Percentiles rank a stretch among this genome's conserved stretches.
Conservation (phyloP, 2,113 vertebrate genomes). For the Ovibos moschatus region DNA sequence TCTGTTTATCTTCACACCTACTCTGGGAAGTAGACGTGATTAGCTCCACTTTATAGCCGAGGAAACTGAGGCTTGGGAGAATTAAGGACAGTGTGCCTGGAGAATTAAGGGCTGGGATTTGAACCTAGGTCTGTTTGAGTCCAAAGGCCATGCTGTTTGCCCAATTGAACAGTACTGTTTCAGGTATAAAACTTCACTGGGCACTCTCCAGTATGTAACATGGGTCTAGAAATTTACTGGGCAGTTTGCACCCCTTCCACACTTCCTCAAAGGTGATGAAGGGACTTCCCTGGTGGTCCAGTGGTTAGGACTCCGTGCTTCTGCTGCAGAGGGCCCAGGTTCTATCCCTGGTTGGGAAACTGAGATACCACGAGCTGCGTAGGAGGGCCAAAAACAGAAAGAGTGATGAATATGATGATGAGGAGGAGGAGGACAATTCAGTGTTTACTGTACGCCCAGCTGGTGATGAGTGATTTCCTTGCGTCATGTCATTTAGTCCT, state of each 20-base stretch:
- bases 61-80: neutral
- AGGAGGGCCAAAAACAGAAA: neutral
- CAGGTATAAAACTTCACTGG: neutral
- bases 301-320: neutral
- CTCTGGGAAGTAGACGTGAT: rapidly evolving
- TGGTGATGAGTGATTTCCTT: neutral
- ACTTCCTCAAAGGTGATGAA: no score
- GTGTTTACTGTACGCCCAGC: neutral
- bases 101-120: neutral
- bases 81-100: rapidly evolving
- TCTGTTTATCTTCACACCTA: neutral
- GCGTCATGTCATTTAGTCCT: rapidly evolving
- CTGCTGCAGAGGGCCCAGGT: neutral
- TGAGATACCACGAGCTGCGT: neutral
- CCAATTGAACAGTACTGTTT: rapidly evolving
- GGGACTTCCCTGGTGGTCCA: neutral
- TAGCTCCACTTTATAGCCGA: neutral
- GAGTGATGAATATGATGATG: neutral
- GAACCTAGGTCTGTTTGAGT: neutral
- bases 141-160: neutral
- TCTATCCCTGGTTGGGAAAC: neutral
- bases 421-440: rapidly evolving
- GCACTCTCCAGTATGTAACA: rapidly evolving
- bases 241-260: neutral
- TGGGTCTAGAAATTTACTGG: neutral